Percentiles rank a stretch among this genome's conserved stretches.
Evolutionary conservation across 2,113 vertebrate genomes (phyloP).

Genomic region (Mus pahari): DNA sequence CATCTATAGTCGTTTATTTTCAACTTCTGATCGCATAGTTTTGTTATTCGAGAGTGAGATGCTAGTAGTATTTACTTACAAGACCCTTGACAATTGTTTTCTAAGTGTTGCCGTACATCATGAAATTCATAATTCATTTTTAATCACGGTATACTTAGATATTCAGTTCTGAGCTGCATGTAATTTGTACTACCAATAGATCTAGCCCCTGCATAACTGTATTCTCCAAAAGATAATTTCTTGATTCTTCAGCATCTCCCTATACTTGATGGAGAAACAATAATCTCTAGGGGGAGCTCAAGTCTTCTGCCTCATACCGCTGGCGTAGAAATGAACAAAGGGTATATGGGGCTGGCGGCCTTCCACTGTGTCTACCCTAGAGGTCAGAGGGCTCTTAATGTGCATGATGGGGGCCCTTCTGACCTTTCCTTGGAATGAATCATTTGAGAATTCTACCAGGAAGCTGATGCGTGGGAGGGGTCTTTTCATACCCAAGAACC

Average conservation of each 20-base stretch:
- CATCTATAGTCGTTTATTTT: slow-evolving; percentile 18
- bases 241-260: slow-evolving; percentile 41
- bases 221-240: neutral
- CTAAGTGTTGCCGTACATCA: neutral
- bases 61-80: slow-evolving; percentile 26
- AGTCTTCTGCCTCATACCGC: slow-evolving; percentile 53
- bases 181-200: neutral
- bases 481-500: neutral
- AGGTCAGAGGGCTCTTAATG: slow-evolving; percentile 29
- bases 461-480: neutral
- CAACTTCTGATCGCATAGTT: slow-evolving; percentile 21
- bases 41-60: slow-evolving; percentile 25
- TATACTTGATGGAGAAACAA: slow-evolving; percentile 49
- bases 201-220: neutral
- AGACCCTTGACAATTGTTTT: slow-evolving; percentile 13
- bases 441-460: slow-evolving; percentile 48
- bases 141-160: slow-evolving; percentile 1
- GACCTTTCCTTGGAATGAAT: slow-evolving; percentile 4
- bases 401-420: slow-evolving; percentile 6
- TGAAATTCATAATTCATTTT: slow-evolving; percentile 30
- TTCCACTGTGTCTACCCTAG: neutral
- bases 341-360: neutral
- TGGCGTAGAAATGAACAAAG: slow-evolving; percentile 17
- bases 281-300: slow-evolving; percentile 75
- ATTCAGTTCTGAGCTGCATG: slow-evolving; percentile 38